Conservation (phyloP, 64 coral and sea anemone genomes). For the Montipora capricornis region DNA sequence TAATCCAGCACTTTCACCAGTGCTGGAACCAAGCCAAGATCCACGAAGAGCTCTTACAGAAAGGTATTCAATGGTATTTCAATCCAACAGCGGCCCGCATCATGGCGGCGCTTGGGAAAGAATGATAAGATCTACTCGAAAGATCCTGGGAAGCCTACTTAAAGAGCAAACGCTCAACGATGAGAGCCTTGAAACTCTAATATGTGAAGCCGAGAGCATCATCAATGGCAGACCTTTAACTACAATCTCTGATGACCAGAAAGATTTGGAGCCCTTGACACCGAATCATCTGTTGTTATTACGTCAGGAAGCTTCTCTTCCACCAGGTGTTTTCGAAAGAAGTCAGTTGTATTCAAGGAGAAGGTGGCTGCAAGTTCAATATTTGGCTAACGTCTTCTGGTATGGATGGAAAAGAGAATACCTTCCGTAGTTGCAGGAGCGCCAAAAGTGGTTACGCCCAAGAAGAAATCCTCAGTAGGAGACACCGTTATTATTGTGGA, state of each 20-base stretch:
- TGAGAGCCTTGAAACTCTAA: neutral
- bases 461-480: neutral
- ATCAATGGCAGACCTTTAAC: too few species aligned
- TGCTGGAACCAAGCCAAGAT: too few species aligned
- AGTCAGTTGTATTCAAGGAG: neutral
- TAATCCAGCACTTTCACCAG: too few species aligned
- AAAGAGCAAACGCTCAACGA: conserved; percentile 9
- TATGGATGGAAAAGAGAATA: neutral
- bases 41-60: too few species aligned
- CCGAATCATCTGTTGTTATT: too few species aligned
- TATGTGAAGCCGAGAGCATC: too few species aligned
- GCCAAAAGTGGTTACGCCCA: neutral
- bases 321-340: neutral
- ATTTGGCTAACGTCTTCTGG: too few species aligned
- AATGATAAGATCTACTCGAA: neutral
- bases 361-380: neutral
- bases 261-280: too few species aligned
- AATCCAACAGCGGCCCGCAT: neutral
- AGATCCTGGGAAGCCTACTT: neutral
- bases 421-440: neutral
- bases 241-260: too few species aligned
- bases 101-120: neutral
- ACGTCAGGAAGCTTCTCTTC: too few species aligned
- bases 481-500: neutral
- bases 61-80: too few species aligned